Percentiles rank a stretch among this genome's conserved stretches.
phyloP scores from a whole-genome alignment of 2,888 invertebrate genomes.

The Diaperis boleti region DNA sequence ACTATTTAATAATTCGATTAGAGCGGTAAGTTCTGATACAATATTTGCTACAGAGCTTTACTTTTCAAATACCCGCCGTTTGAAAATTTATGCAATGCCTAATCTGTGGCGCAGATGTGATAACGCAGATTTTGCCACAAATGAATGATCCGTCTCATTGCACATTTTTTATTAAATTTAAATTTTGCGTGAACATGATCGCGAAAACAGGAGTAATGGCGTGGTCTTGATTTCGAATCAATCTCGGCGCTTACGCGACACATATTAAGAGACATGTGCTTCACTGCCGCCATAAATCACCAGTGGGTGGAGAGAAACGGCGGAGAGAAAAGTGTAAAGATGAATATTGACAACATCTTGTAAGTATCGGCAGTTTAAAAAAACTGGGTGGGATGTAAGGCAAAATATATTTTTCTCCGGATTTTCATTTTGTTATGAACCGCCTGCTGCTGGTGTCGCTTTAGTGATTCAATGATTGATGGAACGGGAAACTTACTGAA shows the following conservation, averaged over 20 bases:
- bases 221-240: constrained; percentile 31
- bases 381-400: not conserved
- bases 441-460: not conserved
- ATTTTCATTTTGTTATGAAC: not conserved
- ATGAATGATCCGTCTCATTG: constrained; percentile 2
- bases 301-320: constrained; percentile 5
- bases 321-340: constrained; percentile 6
- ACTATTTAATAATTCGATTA: too few species aligned
- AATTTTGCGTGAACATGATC: constrained; percentile 21
- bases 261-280: constrained; percentile 37
- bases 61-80: too few species aligned
- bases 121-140: not conserved
- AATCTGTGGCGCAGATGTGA: not conserved
- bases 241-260: constrained; percentile 30
- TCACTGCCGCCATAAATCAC: constrained; percentile 28
- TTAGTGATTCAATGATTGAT: not conserved
- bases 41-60: too few species aligned
- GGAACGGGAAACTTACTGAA: not conserved
- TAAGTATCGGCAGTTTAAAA: not conserved
- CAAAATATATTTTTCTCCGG: not conserved
- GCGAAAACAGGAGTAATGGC: constrained; percentile 27
- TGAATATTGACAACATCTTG: constrained; percentile 25
- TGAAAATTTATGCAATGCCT: constrained; percentile 8
- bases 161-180: constrained; percentile 29
- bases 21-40: too few species aligned